Conservation (phyloP, 2,888 invertebrate genomes). For the Sinhomidia bicolor region DNA sequence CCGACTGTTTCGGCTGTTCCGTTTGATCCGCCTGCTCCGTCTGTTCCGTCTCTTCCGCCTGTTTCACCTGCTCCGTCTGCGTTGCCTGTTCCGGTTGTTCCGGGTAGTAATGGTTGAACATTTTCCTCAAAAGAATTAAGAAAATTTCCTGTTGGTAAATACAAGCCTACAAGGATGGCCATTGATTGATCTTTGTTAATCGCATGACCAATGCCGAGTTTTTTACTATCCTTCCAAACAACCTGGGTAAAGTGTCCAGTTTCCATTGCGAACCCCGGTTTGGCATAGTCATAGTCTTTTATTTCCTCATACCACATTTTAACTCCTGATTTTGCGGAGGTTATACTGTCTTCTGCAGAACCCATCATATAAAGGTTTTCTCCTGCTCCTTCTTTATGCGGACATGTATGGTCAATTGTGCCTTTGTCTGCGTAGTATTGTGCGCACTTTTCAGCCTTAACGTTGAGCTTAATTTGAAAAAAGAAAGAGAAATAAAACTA, state of each 20-base stretch:
- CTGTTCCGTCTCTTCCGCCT: too few species aligned
- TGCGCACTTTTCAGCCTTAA: constrained; percentile 48
- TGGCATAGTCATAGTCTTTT: background rate
- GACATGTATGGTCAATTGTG: constrained; percentile 55
- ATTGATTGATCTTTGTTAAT: background rate
- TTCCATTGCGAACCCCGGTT: background rate
- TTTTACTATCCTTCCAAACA: background rate
- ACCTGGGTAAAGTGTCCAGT: constrained; percentile 1
- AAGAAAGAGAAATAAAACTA: too few species aligned
- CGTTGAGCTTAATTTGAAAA: background rate
- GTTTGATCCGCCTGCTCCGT: too few species aligned
- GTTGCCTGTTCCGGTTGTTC: too few species aligned
- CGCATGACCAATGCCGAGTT: background rate
- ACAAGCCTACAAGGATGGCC: background rate
- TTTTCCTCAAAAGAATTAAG: background rate
- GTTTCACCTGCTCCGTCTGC: too few species aligned
- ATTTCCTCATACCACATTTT: background rate
- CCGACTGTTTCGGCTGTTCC: too few species aligned
- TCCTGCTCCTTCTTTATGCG: constrained; percentile 46
- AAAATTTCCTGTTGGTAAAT: background rate
- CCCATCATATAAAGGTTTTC: constrained; percentile 62
- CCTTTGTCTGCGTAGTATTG: constrained; percentile 38
- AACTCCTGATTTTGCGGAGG: background rate
- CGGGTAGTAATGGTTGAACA: background rate
- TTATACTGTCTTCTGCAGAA: too few species aligned